Conservation (phyloP, 2,888 invertebrate species). For the Anthoptus insignis region DNA sequence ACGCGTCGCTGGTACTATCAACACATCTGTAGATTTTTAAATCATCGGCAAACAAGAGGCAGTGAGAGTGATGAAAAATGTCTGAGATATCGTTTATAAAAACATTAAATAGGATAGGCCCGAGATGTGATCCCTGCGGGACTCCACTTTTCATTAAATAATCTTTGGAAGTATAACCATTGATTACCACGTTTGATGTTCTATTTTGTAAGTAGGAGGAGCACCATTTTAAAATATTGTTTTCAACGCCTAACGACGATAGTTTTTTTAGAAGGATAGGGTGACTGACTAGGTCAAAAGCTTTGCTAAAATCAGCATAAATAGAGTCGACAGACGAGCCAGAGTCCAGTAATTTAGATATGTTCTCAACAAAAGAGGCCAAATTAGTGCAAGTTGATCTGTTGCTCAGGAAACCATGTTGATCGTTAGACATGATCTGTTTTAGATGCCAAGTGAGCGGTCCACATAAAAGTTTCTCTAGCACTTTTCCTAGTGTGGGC, state of each 20-base stretch:
- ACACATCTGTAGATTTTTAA: conserved; percentile 13
- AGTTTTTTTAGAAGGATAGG: no score
- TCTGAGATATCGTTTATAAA: conserved; percentile 17
- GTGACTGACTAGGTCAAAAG: no score
- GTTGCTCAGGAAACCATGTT: no score
- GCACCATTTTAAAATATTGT: background rate
- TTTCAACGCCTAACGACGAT: no score
- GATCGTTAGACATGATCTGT: no score
- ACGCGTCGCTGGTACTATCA: background rate
- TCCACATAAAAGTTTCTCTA: no score
- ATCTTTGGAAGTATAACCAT: background rate
- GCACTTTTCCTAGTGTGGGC: no score
- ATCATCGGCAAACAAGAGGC: conserved; percentile 17
- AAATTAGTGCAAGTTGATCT: no score
- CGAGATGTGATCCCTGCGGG: conserved; percentile 18
- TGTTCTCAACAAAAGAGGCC: no score
- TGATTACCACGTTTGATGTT: background rate
- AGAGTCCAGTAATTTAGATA: no score
- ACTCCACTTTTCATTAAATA: conserved; percentile 1
- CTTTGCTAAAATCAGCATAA: background rate
- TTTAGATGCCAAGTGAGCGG: no score
- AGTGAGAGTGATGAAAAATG: conserved; percentile 4
- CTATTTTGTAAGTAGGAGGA: conserved; percentile 1
- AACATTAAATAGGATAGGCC: conserved; percentile 16
- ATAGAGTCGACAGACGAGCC: background rate